A percentile compares a stretch with the other conserved stretches of the same genome.
Evolutionary conservation across 2,797 vertebrate genomes (phyloP).

Genomic region (Corythornis leucogaster): DNA sequence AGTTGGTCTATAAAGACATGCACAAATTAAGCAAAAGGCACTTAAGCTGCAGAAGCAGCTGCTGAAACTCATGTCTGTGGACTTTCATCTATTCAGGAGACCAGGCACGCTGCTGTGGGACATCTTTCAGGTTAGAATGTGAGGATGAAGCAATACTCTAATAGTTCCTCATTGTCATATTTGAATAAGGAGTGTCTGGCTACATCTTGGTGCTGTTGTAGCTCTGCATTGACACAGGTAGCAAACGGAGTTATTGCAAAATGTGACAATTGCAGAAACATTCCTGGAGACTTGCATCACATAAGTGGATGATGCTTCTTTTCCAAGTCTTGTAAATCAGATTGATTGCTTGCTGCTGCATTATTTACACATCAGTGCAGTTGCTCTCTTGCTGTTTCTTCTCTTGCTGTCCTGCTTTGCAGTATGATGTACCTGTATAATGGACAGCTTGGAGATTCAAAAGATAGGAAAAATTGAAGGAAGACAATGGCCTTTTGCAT

Average conservation of each 20-base stretch:
- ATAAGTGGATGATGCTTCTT: background rate
- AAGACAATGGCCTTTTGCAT: background rate
- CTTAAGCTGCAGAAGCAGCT: background rate
- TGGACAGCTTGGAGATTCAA: background rate
- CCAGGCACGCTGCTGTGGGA: background rate
- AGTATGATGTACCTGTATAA: background rate
- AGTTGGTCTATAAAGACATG: background rate
- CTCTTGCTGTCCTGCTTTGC: background rate
- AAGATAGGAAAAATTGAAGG: background rate
- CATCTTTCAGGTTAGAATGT: background rate
- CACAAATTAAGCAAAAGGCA: background rate
- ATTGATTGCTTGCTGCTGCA: conserved; percentile 9
- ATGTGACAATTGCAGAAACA: conserved; percentile 6
- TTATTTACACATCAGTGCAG: conserved; percentile 4
- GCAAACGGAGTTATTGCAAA: conserved; percentile 23
- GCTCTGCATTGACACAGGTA: background rate
- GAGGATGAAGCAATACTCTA: background rate
- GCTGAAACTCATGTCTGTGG: background rate
- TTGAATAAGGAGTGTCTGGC: conserved; percentile 48
- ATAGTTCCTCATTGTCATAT: background rate
- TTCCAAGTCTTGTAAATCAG: conserved; percentile 17
- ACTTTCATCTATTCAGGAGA: background rate
- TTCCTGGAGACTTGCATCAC: background rate
- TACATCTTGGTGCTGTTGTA: background rate
- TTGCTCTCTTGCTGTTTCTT: background rate